These are phyloP conservation scores for Pammene fasciana DNA, from an alignment of 2,888 invertebrate species.

Conservation along the genomic window DNA sequence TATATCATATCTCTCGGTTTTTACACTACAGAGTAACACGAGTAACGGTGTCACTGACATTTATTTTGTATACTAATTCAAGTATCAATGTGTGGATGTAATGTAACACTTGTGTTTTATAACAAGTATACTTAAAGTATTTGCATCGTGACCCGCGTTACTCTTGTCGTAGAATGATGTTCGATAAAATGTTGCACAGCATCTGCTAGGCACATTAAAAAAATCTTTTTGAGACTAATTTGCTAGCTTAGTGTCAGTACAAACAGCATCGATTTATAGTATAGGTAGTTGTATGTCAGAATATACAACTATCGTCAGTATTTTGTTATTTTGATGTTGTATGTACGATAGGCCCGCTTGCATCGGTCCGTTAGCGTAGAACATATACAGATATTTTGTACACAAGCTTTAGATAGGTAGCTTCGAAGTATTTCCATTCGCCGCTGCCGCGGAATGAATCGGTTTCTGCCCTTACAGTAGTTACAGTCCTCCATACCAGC, in stretches of 20 bases:
- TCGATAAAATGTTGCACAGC: conserved; percentile 5
- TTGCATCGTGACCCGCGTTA: too few species aligned
- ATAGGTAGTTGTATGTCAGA: conserved; percentile 8
- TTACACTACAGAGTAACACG: too few species aligned
- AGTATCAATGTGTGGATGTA: too few species aligned
- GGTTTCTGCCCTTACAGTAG: conserved; percentile 2
- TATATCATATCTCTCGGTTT: not conserved
- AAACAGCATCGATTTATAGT: conserved; percentile 20
- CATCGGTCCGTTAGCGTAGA: conserved; percentile 30
- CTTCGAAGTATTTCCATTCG: conserved; percentile 63
- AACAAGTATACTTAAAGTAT: too few species aligned
- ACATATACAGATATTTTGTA: conserved; percentile 63
- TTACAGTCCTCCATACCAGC: not conserved
- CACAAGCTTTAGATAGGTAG: conserved; percentile 76
- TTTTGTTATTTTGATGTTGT: conserved; percentile 16
- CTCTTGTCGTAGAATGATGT: too few species aligned
- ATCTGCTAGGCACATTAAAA: not conserved
- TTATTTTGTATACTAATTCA: too few species aligned
- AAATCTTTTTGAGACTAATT: conserved; percentile 6
- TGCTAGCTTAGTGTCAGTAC: conserved; percentile 22
- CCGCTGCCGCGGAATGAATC: conserved; percentile 42
- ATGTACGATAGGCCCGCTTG: conserved; percentile 17
- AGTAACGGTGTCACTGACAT: too few species aligned
- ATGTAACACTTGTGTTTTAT: too few species aligned
- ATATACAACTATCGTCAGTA: conserved; percentile 8